A percentile compares a stretch with the other conserved stretches of the same genome.
These are phyloP conservation scores for Sceliomorpha sp. DNA, from an alignment of 2,888 invertebrate genomes.

Conservation along the genomic window DNA sequence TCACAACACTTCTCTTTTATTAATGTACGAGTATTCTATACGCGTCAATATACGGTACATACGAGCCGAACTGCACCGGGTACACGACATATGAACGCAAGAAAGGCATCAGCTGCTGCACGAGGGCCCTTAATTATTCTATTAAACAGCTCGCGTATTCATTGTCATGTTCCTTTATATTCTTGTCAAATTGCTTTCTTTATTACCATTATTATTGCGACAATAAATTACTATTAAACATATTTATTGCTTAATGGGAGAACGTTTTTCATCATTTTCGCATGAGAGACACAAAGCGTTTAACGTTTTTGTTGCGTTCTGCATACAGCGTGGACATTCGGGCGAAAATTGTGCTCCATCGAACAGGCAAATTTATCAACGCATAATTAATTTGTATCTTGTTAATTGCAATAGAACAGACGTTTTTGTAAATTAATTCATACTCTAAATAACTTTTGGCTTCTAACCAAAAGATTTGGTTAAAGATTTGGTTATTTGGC, in stretches of 20 bases:
- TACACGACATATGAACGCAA: conserved; percentile 48
- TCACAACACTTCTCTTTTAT: conserved; percentile 49
- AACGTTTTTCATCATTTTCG: conserved; percentile 6
- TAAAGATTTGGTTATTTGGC: no score
- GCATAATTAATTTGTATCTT: no score
- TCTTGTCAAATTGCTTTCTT: conserved; percentile 40
- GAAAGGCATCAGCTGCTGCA: conserved; percentile 76
- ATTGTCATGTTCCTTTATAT: conserved; percentile 68
- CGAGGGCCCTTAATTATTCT: conserved; percentile 79
- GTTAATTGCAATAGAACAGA: no score
- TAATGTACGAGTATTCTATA: conserved; percentile 29
- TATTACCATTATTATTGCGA: conserved; percentile 38
- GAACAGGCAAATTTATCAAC: no score
- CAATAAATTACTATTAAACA: conserved; percentile 33
- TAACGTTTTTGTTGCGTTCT: no score
- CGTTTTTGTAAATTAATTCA: no score
- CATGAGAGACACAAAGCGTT: no score
- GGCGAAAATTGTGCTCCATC: no score
- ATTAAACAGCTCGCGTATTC: conserved; percentile 77
- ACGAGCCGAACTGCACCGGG: conserved; percentile 27
- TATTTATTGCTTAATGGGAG: conserved; percentile 19
- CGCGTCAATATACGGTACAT: no score
- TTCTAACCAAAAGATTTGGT: no score
- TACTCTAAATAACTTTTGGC: no score
- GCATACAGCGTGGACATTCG: no score